Base-by-base conservation (phyloP, 2,797 vertebrate species). In the Pipistrellus pygmaeus region DNA sequence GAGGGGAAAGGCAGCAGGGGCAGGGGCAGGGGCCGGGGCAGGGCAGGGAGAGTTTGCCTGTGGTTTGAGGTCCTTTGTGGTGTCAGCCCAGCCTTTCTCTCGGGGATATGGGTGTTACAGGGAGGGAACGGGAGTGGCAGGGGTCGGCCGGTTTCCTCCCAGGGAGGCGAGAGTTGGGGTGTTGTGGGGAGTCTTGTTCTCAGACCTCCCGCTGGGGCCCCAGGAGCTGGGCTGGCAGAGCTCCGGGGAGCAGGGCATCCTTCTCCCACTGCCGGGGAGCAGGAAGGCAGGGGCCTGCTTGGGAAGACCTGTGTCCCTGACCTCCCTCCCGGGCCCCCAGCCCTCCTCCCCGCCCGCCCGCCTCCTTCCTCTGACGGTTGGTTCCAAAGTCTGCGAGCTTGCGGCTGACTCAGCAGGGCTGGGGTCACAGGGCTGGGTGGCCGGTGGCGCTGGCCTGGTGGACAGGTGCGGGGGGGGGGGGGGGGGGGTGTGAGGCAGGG, bases 301-400 rank as follows among this genome's bases (percentile, higher is more conserved):
- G 35, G 85, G 30, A 66, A 64, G 81, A 78, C 77, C 69, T 2
- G 0, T 5, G 64, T 20, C 48, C 71, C 66, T 38, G 9, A 2
- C 53, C 53, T 91, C 86, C 62, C 8, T 71, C 77, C 35, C 13
- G n/a, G 44, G 10, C 3, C 9, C 64, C n/a, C 44, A 7, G 27
- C 72, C 38, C 17, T 51, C 18, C 30, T 57, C n/a, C 88, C 10
- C 78, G 5, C 15, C 10, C 78, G 5, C 15, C 91, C 55, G 30
- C 85, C 93, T 96, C 53, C 66, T 93, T 93, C 90, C 4, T 17
- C 3, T 13, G 15, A 32, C 85, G 44, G 12, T 96, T 97, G 44
- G 12, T 96, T 97, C 93, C 93, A 92, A 95, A 95, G 96, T 96
- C 90, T 83, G 51, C 71, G 44, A 14, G 46, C 1, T 1, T 15